Percentiles rank a stretch among this genome's conserved stretches.
phyloP scores from a whole-genome alignment of 2,888 invertebrate species.

The Antheraea assamensis region DNA sequence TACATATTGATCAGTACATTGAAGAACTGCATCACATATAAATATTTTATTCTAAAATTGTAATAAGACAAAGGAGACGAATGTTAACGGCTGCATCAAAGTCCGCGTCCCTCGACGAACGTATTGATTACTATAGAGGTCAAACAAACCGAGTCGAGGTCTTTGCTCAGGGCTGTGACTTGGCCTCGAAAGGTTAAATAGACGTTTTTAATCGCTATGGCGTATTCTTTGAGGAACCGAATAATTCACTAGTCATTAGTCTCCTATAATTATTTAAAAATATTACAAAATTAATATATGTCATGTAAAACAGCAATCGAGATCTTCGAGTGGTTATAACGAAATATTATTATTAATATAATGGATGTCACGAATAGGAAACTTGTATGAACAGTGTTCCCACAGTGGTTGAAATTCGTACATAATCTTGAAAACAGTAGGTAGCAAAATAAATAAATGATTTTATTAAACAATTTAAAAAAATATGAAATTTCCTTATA shows the following conservation, averaged over 20 bases:
- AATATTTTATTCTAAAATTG: not conserved
- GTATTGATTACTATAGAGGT: constrained; percentile 21
- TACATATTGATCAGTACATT: not conserved
- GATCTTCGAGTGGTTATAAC: too few relatives aligned
- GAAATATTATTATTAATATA: too few relatives aligned
- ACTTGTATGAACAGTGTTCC: too few relatives aligned
- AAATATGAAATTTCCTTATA: too few relatives aligned
- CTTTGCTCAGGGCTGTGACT: constrained; percentile 20
- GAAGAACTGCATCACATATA: not conserved
- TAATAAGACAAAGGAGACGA: constrained; percentile 15
- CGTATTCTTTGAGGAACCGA: not conserved
- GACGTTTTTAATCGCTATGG: not conserved
- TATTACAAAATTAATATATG: too few relatives aligned
- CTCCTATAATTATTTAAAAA: too few relatives aligned
- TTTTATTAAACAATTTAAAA: too few relatives aligned
- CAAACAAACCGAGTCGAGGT: constrained; percentile 22
- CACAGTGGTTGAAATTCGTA: too few relatives aligned
- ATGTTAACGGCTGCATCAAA: constrained; percentile 18
- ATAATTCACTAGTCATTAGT: not conserved
- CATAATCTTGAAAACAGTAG: too few relatives aligned
- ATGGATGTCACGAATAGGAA: too few relatives aligned
- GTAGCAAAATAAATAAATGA: too few relatives aligned
- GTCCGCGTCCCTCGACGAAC: constrained; percentile 21
- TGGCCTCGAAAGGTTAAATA: constrained; percentile 18
- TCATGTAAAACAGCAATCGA: too few relatives aligned